Evolutionary conservation across 2,113 vertebrate species (phyloP).

Genomic region (Cyprinodon variegatus): DNA sequence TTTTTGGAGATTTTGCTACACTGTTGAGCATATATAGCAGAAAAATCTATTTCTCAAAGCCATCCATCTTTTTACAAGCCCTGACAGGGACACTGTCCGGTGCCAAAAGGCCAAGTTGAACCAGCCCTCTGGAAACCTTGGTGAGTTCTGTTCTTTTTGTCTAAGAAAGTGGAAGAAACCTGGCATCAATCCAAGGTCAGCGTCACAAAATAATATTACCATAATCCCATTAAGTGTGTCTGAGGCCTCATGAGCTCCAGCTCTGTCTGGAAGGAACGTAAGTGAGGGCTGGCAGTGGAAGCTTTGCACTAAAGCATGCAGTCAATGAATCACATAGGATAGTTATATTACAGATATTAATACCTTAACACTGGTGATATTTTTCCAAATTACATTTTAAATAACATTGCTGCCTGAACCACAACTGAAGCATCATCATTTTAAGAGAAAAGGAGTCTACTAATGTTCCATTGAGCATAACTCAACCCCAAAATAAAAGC

Average conservation of each 20-base stretch:
- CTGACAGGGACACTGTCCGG: constrained; percentile 58
- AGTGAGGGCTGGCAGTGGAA: constrained; percentile 56
- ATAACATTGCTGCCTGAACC: neutral
- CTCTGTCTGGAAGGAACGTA: constrained; percentile 63
- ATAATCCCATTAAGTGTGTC: constrained; percentile 85
- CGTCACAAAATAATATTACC: constrained; percentile 82
- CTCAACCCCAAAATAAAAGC: constrained; percentile 35
- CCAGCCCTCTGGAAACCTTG: constrained; percentile 61
- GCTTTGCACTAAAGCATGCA: constrained; percentile 20
- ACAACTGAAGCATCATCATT: neutral
- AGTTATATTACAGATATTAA: constrained; percentile 6
- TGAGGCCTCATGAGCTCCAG: constrained; percentile 74
- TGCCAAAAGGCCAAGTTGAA: constrained; percentile 68
- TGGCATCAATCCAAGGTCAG: constrained; percentile 79
- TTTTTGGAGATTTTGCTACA: constrained; percentile 23
- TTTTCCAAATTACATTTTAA: neutral
- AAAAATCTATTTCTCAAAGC: constrained; percentile 61
- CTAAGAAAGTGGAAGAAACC: constrained; percentile 76
- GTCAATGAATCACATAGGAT: constrained; percentile 18
- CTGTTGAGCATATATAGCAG: constrained; percentile 52
- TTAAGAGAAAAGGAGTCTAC: neutral
- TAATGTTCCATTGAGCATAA: constrained; percentile 21
- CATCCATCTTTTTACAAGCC: constrained; percentile 67
- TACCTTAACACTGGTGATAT: constrained; percentile 3
- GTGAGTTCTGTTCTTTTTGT: constrained; percentile 73